These are phyloP conservation scores for Triplophysa yarkandensis DNA, from an alignment of 2,797 vertebrate genomes.

Conservation along the genomic window DNA sequence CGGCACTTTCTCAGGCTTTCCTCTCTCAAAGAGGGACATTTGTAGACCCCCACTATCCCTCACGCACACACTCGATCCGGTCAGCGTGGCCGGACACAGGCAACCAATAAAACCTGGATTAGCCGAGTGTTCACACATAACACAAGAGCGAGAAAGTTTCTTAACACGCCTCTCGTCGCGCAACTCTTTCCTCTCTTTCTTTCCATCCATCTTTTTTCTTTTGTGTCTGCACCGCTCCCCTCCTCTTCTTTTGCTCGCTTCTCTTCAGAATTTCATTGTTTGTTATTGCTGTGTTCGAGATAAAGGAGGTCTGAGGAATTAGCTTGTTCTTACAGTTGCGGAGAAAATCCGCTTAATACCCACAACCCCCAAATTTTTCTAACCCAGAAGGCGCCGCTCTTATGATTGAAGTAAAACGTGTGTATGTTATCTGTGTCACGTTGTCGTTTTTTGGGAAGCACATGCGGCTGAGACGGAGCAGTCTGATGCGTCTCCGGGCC, in stretches of 20 bases:
- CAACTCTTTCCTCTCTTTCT: slow-evolving; percentile 62
- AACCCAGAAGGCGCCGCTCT: slow-evolving; percentile 51
- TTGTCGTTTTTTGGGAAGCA: neutral
- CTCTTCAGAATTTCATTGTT: slow-evolving; percentile 68
- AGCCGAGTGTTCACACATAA: slow-evolving; percentile 75
- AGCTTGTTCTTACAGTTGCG: slow-evolving; percentile 72
- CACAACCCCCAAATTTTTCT: slow-evolving; percentile 54
- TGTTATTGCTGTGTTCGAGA: slow-evolving; percentile 72
- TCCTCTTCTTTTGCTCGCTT: slow-evolving; percentile 71
- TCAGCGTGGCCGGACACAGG: slow-evolving; percentile 78
- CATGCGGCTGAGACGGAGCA: slow-evolving; percentile 48
- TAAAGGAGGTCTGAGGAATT: slow-evolving; percentile 78
- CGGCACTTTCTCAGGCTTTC: slow-evolving; percentile 90
- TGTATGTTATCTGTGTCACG: slow-evolving; percentile 35
- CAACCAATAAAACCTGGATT: slow-evolving; percentile 88
- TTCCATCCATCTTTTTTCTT: slow-evolving; percentile 65
- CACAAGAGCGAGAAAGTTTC: slow-evolving; percentile 76
- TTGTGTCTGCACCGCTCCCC: slow-evolving; percentile 66
- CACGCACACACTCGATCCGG: slow-evolving; percentile 71
- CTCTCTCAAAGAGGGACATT: slow-evolving; percentile 89
- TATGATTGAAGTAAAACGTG: slow-evolving; percentile 46
- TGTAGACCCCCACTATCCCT: slow-evolving; percentile 75
- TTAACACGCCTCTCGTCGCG: slow-evolving; percentile 73
- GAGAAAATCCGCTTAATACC: slow-evolving; percentile 69
- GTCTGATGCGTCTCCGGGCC: slow-evolving; percentile 51